A percentile compares a stretch with the other conserved stretches of the same genome.
Evolutionary conservation across 2,113 vertebrate species (phyloP).

Genomic region (Apus apus): DNA sequence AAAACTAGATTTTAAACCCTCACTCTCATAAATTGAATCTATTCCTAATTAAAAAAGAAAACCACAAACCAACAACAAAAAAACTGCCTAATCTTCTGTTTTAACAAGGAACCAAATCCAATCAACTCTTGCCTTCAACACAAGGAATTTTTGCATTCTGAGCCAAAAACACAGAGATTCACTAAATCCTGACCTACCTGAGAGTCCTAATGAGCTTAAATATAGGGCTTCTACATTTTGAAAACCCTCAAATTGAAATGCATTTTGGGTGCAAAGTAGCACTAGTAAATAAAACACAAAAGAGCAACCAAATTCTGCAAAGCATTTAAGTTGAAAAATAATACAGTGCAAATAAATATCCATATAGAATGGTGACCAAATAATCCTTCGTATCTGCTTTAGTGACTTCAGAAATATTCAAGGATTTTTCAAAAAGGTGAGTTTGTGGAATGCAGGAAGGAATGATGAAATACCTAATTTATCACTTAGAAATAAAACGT

Average conservation of each 20-base stretch:
- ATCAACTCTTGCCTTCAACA: not conserved
- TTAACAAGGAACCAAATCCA: not conserved
- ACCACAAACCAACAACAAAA: not conserved
- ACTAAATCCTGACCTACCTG: conserved; percentile 38
- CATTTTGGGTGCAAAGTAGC: not conserved
- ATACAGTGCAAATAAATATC: not conserved
- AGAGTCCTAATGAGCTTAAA: not conserved
- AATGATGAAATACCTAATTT: not conserved
- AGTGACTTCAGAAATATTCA: rapidly evolving
- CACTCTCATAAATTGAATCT: not conserved
- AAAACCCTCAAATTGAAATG: not conserved
- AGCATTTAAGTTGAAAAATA: not conserved
- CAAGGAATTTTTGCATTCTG: not conserved
- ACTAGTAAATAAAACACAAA: not conserved
- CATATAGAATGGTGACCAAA: not conserved
- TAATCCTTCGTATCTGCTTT: not conserved
- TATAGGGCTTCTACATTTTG: not conserved
- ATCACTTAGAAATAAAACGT: not conserved
- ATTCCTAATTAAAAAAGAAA: not conserved
- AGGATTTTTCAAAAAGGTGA: not conserved
- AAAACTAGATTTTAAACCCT: not conserved
- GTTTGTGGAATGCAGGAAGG: not conserved
- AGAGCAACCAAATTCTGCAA: not conserved
- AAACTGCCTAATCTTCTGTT: not conserved
- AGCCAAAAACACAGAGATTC: conserved; percentile 26